These are phyloP conservation scores for Geophilus truncorum DNA, from an alignment of 2,888 invertebrate species.

Conservation along the genomic window DNA sequence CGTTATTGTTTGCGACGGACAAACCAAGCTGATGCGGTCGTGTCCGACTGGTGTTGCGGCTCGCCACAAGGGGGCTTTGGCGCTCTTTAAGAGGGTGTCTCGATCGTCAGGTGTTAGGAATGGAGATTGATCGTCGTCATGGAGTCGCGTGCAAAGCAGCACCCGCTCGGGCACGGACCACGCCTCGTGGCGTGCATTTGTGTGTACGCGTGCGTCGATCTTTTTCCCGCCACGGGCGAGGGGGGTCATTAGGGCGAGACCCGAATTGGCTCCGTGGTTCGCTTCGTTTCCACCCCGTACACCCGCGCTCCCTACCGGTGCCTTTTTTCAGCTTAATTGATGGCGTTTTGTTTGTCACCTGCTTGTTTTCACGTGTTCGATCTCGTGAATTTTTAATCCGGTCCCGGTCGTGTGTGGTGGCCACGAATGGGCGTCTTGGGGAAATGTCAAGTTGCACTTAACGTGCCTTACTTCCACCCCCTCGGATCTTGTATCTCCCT, in stretches of 20 bases:
- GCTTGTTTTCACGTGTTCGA: neutral
- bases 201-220: neutral
- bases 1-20: neutral
- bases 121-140: neutral
- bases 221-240: neutral
- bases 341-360: neutral
- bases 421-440: neutral
- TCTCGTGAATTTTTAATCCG: neutral
- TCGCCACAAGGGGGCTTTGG: neutral
- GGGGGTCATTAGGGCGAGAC: neutral
- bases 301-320: neutral
- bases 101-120: neutral
- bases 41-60: neutral
- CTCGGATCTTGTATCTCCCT: neutral
- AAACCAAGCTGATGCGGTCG: neutral
- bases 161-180: neutral
- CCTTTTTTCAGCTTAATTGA: neutral
- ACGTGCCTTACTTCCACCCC: neutral
- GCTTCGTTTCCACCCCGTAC: neutral
- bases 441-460: conserved; percentile 4
- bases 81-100: neutral
- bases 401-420: neutral
- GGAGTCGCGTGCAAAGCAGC: neutral
- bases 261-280: neutral
- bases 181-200: neutral